Evolutionary conservation across 2,888 invertebrate genomes (phyloP), one percentile per base, ranked within the genome.

Genomic region (Nudaria mundana): DNA sequence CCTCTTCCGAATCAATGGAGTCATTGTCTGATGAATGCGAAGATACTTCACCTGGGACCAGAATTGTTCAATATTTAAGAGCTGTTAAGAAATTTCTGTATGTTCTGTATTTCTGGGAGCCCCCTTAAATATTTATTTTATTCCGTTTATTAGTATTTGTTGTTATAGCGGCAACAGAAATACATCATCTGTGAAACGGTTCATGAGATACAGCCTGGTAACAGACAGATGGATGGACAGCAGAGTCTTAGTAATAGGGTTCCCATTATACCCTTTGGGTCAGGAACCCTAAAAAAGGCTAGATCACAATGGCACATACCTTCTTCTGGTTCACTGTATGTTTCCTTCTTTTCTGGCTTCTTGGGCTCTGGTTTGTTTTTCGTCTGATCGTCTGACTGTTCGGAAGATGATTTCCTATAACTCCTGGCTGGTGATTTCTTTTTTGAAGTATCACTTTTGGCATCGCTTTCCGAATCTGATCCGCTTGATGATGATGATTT

Each of bases 21-120:
- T 92, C 91, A 50, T 90, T 90, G 37, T 90, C 90, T 7, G 82
- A 91, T 5, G 91, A 91, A 62, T 93, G 93, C 6, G 92, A 91
- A 0, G 95, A 95, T 0, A 97, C 97, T 83, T 97, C 97, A 16
- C 95, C 94, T 93, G 58, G n/a, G n/a, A n/a, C n/a, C n/a, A n/a
- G n/a, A n/a, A n/a, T n/a, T n/a, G n/a, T n/a, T n/a, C n/a, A n/a
- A n/a, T n/a, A n/a, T n/a, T n/a, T n/a, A n/a, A n/a, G n/a, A n/a
- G n/a, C n/a, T n/a, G n/a, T n/a, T n/a, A n/a, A n/a, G n/a, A n/a
- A n/a, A n/a, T n/a, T n/a, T n/a, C n/a, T n/a, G n/a, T n/a, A n/a
- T n/a, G n/a, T n/a, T n/a, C n/a, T n/a, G n/a, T n/a, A n/a, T n/a
- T n/a, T n/a, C n/a, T n/a, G n/a, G n/a, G n/a, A n/a, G n/a, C n/a